A percentile compares a stretch with the other conserved stretches of the same genome.
Conservation (phyloP, 2,888 invertebrate genomes). For the Charanyca ferruginea region DNA sequence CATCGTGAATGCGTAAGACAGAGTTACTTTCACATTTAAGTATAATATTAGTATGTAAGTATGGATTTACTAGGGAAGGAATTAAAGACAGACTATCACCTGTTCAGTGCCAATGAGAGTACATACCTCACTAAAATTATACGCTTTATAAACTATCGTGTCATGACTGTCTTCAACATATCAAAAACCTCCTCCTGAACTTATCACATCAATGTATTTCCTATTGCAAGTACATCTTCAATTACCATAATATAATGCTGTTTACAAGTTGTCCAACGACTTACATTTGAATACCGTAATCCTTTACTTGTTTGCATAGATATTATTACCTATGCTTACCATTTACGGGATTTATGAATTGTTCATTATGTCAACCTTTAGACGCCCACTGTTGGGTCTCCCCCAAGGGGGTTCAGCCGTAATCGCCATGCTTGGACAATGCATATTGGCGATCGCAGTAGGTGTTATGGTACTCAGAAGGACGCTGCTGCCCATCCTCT, state of each 20-base stretch:
- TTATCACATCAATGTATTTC: slow-evolving; percentile 29
- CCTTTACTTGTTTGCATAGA: slow-evolving; percentile 29
- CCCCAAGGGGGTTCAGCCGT: no score
- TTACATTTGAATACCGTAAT: slow-evolving; percentile 42
- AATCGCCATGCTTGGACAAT: no score
- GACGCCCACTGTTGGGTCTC: no score
- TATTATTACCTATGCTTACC: neutral
- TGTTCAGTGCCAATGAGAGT: no score
- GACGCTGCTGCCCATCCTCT: no score
- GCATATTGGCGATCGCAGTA: no score
- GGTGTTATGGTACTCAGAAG: no score
- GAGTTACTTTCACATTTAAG: no score
- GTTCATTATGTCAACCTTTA: no score
- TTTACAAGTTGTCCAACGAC: slow-evolving; percentile 46
- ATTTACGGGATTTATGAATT: slow-evolving; percentile 21
- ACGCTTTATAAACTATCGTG: neutral
- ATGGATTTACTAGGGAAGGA: no score
- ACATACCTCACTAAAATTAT: neutral
- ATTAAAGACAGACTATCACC: neutral
- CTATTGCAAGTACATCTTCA: slow-evolving; percentile 3
- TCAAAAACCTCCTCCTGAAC: slow-evolving; percentile 33
- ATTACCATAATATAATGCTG: slow-evolving; percentile 55
- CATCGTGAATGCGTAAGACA: no score
- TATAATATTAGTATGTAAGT: no score
- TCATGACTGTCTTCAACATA: slow-evolving; percentile 7